phyloP scores from a whole-genome alignment of 2,888 invertebrate genomes.

The Thereva nobilitata region DNA sequence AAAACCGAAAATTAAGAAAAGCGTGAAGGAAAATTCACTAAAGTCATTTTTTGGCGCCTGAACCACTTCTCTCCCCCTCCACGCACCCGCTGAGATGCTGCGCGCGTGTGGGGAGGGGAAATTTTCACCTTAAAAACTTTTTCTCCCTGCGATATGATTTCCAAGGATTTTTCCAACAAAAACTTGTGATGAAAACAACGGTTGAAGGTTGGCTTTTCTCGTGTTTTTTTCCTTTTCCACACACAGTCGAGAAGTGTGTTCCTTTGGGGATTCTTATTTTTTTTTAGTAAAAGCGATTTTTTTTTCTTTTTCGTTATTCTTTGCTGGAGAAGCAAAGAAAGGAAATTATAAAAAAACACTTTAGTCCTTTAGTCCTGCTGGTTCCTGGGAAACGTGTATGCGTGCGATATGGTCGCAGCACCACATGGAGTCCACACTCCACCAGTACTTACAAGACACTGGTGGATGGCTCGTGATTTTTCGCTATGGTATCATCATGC shows the following conservation, averaged over 20 bases:
- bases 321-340: no score
- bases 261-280: no score
- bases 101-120: neutral
- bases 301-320: no score
- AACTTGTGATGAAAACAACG: no score
- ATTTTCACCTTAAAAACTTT: no score
- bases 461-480: slow-evolving; percentile 18
- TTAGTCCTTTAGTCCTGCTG: neutral
- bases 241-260: no score
- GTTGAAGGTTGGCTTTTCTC: no score
- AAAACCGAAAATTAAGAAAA: slow-evolving; percentile 10
- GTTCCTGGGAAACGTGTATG: slow-evolving; percentile 23
- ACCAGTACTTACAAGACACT: slow-evolving; percentile 37
- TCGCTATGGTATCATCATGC: slow-evolving; percentile 10
- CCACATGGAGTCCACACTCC: slow-evolving; percentile 36
- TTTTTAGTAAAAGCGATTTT: no score
- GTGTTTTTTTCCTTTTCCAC: no score
- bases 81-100: neutral
- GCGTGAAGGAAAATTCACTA: slow-evolving; percentile 7
- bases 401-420: slow-evolving; percentile 34
- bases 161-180: no score
- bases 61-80: neutral
- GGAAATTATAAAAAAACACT: no score
- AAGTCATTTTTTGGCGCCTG: neutral
- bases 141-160: no score